Evolutionary conservation across 2,113 vertebrate genomes (phyloP).

Genomic region (Epinephelus moara): DNA sequence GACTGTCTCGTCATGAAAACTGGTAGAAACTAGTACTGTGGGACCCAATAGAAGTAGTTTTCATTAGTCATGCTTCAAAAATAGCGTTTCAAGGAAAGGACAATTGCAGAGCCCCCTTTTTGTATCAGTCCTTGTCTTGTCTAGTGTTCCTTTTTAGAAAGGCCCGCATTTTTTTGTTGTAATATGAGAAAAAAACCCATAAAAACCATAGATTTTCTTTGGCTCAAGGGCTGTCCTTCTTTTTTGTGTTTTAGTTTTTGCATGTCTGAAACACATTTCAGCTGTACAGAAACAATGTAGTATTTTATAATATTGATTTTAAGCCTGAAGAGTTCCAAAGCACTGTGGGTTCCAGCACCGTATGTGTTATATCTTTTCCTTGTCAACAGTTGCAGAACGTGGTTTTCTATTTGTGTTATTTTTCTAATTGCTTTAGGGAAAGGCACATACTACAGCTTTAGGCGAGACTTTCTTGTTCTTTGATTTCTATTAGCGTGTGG

Average conservation of each 20-base stretch:
- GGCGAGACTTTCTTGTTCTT: neutral
- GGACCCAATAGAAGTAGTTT: neutral
- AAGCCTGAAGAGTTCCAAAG: neutral
- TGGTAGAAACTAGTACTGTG: neutral
- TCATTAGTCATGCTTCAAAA: neutral
- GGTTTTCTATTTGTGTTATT: constrained; percentile 27
- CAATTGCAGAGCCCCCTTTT: neutral
- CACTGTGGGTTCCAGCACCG: neutral
- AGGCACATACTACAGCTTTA: neutral
- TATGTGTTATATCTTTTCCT: neutral
- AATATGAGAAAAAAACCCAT: neutral
- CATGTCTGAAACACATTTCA: constrained; percentile 4
- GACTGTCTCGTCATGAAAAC: neutral
- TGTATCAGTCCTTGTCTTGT: neutral
- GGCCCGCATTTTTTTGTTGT: neutral
- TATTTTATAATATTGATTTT: constrained; percentile 14
- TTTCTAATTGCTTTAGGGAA: constrained; percentile 25
- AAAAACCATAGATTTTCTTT: neutral
- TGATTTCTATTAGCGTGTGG: constrained; percentile 1
- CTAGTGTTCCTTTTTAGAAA: neutral
- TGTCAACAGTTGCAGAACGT: constrained; percentile 4
- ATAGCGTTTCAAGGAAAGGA: neutral
- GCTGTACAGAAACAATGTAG: neutral
- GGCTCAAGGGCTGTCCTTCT: neutral
- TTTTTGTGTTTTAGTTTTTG: neutral